A percentile compares a stretch with the other conserved stretches of the same genome.
phyloP scores from a whole-genome alignment of 2,113 vertebrate genomes.

The Zosterops pallidus region DNA sequence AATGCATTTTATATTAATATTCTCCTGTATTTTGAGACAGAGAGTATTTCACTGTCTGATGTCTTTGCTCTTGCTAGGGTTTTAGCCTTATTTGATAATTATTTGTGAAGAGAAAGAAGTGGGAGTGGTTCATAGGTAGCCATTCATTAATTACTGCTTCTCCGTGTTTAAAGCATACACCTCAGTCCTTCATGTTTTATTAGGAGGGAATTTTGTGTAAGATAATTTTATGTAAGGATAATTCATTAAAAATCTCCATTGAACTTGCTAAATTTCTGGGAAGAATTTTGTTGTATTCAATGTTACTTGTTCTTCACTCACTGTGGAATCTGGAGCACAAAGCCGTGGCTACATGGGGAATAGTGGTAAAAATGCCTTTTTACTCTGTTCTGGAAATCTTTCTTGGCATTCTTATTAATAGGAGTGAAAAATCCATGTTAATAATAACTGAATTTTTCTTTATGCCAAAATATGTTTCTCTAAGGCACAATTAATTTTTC shows the following conservation, averaged over 20 bases:
- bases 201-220: background rate
- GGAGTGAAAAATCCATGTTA: background rate
- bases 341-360: background rate
- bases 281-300: background rate
- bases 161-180: background rate
- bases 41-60: background rate
- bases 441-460: background rate
- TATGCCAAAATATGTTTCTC: background rate
- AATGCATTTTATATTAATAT: background rate
- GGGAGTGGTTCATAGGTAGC: accelerated
- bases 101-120: background rate
- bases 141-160: background rate
- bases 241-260: background rate
- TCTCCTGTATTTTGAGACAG: background rate
- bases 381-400: background rate
- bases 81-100: background rate
- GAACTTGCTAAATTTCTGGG: background rate
- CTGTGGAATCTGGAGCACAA: background rate
- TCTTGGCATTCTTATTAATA: background rate
- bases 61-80: background rate
- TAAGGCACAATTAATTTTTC: background rate
- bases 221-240: background rate
- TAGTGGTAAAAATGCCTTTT: background rate
- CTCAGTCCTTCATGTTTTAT: background rate
- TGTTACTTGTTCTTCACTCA: background rate